Base-by-base conservation (phyloP, 2,797 vertebrate genomes). In the Mormyrus hasselquistii region DNA sequence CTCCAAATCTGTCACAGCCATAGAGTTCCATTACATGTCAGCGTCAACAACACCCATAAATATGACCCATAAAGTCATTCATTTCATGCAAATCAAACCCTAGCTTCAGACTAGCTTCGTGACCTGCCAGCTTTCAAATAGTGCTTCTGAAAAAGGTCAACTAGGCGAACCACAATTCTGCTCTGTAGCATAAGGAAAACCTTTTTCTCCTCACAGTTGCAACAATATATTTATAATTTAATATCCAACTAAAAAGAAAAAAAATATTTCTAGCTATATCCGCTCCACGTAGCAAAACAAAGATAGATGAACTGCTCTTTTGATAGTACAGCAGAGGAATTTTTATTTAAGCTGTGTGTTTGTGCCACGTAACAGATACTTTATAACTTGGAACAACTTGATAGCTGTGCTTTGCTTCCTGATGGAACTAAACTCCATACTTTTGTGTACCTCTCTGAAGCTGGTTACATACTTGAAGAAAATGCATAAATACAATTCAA, bases 301-400 rank as follows among this genome's bases (percentile, higher is more conserved):
- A 25, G 29, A 87, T 53, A 69, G 34, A 87, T 25, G 25, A 47
- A 87, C 57, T 62, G 57, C 57, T 44, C 53, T 22, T 87, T 87
- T 53, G 12, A 55, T 53, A 86, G 49, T 86, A 86, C 50, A 86
- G 84, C 84, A 86, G 22, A 55, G 84, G 34, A 87, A 38, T 38
- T 83, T 89, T 89, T 89, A 89, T 89, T 89, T 85, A 49, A 52
- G 14, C 50, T 41, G 50, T 87, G 83, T 79, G 52, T 86, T 86
- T 89, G 82, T 89, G 83, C 88, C 62, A 65, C 19, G 25, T 89
- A 86, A 86, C 25, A 65, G 49, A 86, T 73, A 53, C 59, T 85
- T 85, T 69, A 5, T 38, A 44, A 69, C 55, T 69, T 53, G 88
- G 79, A 57, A 89, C 59, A 44, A 50, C 38, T 38, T 25, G 50